Percentiles rank a stretch among this genome's conserved stretches.
phyloP scores from a whole-genome alignment of 1,140 invertebrate species.

The Neelides sp. region DNA sequence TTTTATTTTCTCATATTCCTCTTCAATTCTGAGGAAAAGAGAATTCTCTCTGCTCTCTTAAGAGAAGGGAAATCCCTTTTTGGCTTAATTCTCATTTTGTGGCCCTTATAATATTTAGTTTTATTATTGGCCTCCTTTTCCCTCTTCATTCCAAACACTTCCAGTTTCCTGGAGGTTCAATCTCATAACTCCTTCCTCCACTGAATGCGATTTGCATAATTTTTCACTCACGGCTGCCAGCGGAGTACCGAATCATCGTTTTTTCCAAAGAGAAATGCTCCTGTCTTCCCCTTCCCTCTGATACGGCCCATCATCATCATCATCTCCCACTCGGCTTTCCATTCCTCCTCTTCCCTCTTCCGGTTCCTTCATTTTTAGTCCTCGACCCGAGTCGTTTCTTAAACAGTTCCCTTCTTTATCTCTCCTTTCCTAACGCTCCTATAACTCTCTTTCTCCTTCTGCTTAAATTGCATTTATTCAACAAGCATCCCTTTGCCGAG shows the following conservation, averaged over 20 bases:
- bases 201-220: constrained; percentile 32
- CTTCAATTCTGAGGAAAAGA: too few relatives aligned
- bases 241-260: constrained; percentile 22
- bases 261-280: constrained; percentile 30
- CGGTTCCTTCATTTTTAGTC: too few relatives aligned
- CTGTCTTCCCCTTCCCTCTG: neutral
- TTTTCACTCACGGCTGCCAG: constrained; percentile 32
- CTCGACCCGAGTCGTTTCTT: too few relatives aligned
- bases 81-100: constrained; percentile 5
- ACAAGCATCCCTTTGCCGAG: too few relatives aligned
- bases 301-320: neutral
- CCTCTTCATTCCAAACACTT: neutral
- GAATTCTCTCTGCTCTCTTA: too few relatives aligned
- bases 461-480: too few relatives aligned
- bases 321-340: neutral
- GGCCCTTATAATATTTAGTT: neutral
- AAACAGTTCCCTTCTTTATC: too few relatives aligned
- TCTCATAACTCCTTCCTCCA: constrained; percentile 30
- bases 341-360: neutral
- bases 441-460: too few relatives aligned
- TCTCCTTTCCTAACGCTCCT: too few relatives aligned
- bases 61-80: neutral
- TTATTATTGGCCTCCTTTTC: neutral
- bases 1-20: too few relatives aligned
- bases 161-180: constrained; percentile 23